Evolutionary conservation across 2,113 vertebrate species (phyloP), one percentile per base, ranked within the genome.

Genomic region (Neogobius melanostomus): DNA sequence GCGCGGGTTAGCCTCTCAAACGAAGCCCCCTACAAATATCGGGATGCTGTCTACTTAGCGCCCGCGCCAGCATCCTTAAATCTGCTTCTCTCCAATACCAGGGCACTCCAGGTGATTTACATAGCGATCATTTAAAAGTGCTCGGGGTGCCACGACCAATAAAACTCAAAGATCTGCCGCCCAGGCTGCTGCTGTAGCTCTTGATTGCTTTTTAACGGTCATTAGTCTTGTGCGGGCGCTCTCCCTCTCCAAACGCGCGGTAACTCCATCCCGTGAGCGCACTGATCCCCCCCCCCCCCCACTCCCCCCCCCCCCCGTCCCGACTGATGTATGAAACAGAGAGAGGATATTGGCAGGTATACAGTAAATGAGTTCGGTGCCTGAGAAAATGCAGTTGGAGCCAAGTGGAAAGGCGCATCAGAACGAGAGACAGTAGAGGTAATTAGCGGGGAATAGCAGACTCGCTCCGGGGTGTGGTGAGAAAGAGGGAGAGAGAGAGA

Each of bases 121-220:
- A 92, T 90, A 86, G 88, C 90, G 83, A 90, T 91, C 83, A 88
- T 90, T 92, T 92, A 90, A 60, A 87, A 90, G 83, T 75, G 72
- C 76, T 69, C 71, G 83, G 10, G 85, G 75, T 84, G 75, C 76
- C 51, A 64, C 86, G 83, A 85, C 86, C 89, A 85, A 90, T 91
- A 92, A 92, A 90, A 85, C 46, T 81, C 77, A 42, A 67, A 86
- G 90, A 92, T 91, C 81, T 89, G 91, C 79, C 48, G 76, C 80
- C 65, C 75, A 66, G 69, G 79, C 82, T 64, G 82, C 85, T 69
- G 84, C 77, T 82, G 8, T 28, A 81, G 71, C 80, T 72, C 87
- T 84, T 90, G 85, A 92, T 92, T 90, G 82, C 89, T 89, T 91
- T 87, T 87, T 86, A 91, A 88, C 82, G 76, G 77, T 89, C 88